Conservation (phyloP, 2,797 vertebrate genomes). For the Schizopygopsis pylzovi region DNA sequence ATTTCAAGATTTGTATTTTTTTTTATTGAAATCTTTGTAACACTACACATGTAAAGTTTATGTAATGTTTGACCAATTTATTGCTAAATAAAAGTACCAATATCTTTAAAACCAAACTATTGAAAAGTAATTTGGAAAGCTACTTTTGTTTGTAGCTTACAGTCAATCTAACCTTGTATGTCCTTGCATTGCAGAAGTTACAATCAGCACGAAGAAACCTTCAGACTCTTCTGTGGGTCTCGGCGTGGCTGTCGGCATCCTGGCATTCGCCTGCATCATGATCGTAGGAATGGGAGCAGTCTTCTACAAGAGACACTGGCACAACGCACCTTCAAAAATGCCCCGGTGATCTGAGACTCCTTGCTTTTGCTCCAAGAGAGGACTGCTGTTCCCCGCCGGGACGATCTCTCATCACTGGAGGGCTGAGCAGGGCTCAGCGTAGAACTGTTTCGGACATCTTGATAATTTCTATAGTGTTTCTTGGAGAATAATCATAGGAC, state of each 20-base stretch:
- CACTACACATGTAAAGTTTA: neutral
- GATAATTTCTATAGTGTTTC: conserved; percentile 40
- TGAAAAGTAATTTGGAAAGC: neutral
- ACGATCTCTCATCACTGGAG: conserved; percentile 55
- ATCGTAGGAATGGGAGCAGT: conserved; percentile 66
- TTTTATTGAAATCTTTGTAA: neutral
- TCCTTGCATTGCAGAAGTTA: conserved; percentile 33
- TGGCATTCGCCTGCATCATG: conserved; percentile 70
- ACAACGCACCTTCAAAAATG: conserved; percentile 45
- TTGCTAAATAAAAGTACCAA: conserved; percentile 9
- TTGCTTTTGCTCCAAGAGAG: neutral
- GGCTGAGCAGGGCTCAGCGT: conserved; percentile 54
- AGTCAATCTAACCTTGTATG: neutral
- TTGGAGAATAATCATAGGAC: conserved; percentile 39
- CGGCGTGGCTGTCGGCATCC: conserved; percentile 74
- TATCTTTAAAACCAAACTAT: neutral
- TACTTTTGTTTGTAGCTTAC: neutral
- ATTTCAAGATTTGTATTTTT: neutral
- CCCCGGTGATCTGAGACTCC: conserved; percentile 7
- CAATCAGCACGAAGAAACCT: neutral
- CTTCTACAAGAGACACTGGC: conserved; percentile 72
- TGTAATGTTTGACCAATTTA: neutral
- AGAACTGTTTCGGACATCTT: conserved; percentile 28
- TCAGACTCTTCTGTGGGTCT: conserved; percentile 65
- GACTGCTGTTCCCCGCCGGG: neutral